Percentiles rank a stretch among this genome's conserved stretches.
These are phyloP conservation scores for Bubalus kerabau DNA, from an alignment of 2,113 vertebrate genomes.

Conservation along the genomic window DNA sequence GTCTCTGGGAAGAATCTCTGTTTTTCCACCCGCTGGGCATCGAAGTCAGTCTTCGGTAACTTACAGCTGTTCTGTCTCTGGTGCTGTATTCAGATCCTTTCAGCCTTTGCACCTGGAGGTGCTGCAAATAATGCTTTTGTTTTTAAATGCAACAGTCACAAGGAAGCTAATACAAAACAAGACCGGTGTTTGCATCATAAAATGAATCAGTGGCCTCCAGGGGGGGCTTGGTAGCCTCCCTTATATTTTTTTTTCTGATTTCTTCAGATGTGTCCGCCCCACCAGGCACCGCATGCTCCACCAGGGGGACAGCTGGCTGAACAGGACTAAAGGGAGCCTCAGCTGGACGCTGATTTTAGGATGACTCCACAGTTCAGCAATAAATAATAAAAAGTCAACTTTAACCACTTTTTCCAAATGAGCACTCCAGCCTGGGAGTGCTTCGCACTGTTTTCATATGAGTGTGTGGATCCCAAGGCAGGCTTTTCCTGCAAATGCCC, in stretches of 20 bases:
- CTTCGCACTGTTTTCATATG: background rate
- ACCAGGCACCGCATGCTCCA: background rate
- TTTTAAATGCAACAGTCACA: slow-evolving; percentile 25
- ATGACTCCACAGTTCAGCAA: slow-evolving; percentile 22
- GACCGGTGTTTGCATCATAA: slow-evolving; percentile 60
- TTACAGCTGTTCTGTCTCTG: background rate
- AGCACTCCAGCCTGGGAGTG: background rate
- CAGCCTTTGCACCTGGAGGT: slow-evolving; percentile 23
- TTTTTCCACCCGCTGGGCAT: background rate
- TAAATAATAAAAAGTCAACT: background rate
- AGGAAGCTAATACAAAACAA: slow-evolving; percentile 38
- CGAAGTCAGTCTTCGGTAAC: slow-evolving; percentile 37
- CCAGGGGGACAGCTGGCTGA: background rate
- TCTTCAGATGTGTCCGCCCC: background rate
- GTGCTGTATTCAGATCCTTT: background rate
- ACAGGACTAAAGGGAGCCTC: slow-evolving; percentile 14
- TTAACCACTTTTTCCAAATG: slow-evolving; percentile 13
- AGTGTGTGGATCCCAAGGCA: background rate
- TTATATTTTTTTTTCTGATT: background rate
- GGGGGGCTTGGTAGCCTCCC: background rate
- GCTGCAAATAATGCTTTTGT: slow-evolving; percentile 47
- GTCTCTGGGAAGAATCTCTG: background rate
- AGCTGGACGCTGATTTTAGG: slow-evolving; percentile 1
- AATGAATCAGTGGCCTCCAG: slow-evolving; percentile 26
- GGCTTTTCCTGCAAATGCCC: slow-evolving; percentile 26